phyloP scores from a whole-genome alignment of 1,140 invertebrate species.

The Hydropsyche tenuis region DNA sequence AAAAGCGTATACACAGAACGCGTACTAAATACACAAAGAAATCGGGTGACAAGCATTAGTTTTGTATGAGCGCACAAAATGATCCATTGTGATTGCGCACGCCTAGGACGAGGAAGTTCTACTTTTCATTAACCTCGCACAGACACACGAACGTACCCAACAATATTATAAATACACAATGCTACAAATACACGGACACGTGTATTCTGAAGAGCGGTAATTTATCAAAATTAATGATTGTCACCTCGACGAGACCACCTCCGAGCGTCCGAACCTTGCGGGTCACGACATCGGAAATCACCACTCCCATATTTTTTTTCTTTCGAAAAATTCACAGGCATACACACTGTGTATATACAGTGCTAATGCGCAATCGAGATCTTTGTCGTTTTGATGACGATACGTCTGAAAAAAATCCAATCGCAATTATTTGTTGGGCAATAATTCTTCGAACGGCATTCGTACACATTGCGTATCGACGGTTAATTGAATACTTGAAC shows the following conservation, averaged over 20 bases:
- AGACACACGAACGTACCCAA: too few species aligned
- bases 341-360: too few species aligned
- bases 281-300: not conserved
- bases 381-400: too few species aligned
- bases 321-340: not conserved
- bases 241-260: constrained; percentile 22
- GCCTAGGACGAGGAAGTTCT: not conserved
- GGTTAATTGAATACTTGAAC: constrained; percentile 27
- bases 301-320: not conserved
- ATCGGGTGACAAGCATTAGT: too few species aligned
- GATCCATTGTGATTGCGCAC: constrained; percentile 9
- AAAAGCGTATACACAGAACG: too few species aligned
- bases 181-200: not conserved
- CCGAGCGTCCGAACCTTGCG: not conserved
- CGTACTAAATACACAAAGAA: too few species aligned
- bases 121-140: constrained; percentile 11
- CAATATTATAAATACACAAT: too few species aligned
- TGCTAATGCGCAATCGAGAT: too few species aligned
- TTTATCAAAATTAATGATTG: constrained; percentile 36
- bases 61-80: constrained; percentile 8
- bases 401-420: constrained; percentile 8
- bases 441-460: too few species aligned
- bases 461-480: too few species aligned
- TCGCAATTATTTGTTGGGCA: not conserved
- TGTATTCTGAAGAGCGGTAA: constrained; percentile 1